A percentile compares a stretch with the other conserved stretches of the same genome.
Conservation (phyloP, 2,888 invertebrate genomes). For the Campoplex nolae region DNA sequence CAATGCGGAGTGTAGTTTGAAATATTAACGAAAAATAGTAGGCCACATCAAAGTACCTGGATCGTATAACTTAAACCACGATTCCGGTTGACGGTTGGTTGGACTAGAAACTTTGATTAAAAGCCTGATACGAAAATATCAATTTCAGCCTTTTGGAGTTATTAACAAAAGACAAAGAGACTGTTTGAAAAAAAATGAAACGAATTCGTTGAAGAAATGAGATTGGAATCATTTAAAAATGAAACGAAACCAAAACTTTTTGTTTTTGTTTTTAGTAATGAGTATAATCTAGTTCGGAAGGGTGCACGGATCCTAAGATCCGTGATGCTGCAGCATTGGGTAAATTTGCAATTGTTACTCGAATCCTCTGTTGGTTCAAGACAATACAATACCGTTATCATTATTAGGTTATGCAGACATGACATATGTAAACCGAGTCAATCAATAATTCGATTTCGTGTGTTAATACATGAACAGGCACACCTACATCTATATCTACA, state of each 20-base stretch:
- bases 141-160: not conserved
- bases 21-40: not conserved
- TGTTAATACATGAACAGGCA: not conserved
- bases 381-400: conserved; percentile 20
- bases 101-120: not conserved
- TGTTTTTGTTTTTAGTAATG: not conserved
- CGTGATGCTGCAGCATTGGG: not conserved
- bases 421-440: conserved; percentile 10
- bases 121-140: not conserved
- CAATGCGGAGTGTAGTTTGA: not conserved
- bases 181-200: too few species aligned
- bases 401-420: conserved; percentile 17
- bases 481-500: not conserved
- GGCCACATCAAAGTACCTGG: not conserved
- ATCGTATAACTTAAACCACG: not conserved
- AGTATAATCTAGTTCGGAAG: not conserved
- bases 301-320: not conserved
- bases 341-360: conserved; percentile 22
- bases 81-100: not conserved
- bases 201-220: too few species aligned
- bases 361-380: not conserved
- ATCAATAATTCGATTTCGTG: conserved; percentile 31
- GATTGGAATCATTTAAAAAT: not conserved
- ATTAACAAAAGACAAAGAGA: not conserved
- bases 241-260: not conserved